Base-by-base conservation (phyloP, 1,140 invertebrate species). In the Rhagoletis zephyria region DNA sequence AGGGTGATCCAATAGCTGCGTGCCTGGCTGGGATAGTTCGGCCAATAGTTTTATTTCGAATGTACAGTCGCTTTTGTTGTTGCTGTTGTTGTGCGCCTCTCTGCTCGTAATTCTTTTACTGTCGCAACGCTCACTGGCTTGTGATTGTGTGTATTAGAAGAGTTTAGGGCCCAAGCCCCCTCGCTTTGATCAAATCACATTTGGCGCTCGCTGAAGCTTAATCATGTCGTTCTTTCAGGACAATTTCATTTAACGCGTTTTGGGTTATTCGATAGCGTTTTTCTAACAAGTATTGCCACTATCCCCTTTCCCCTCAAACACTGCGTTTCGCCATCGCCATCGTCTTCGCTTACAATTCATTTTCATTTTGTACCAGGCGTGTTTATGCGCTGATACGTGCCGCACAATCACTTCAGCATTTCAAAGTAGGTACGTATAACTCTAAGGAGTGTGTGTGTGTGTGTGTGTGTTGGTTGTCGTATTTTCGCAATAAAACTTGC, bases 241-340 rank as follows among this genome's bases (percentile, higher is more conserved):
- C 85, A 88, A 88, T 88, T 88, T 81, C 59, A 88, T 87, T 87
- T 85, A 88, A 87, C 74, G 70, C 85, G 85, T 86, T 88, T 88
- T 74, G 42, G 59, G 30, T 87, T 63, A 85, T 70, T 45, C 51
- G 6, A 7, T 5, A 42, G 19, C 56, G 14, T 74, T 59, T 87
- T 63, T 85, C 19, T 85, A 40, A 30, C 19, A 61, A 63, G 12
- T 61, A 85, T 40, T 12, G 30, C 56, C 59, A 9, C n/a, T 4
- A 4, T 4, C 48, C 16, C 16, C 19, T 10, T 16, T 86, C 10
- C 42, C 10, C 7, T 56, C 16, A 42, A n/a, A n/a, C 70, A n/a
- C 7, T 3, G 14, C 40, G n/a, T 9, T n/a, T 85, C 59, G 30
- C 10, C 56, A 63, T 61, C 48, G 40, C 10, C 64, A 6, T 42